Base-by-base conservation (phyloP, 2,888 invertebrate species). In the Chironomus riparius region DNA sequence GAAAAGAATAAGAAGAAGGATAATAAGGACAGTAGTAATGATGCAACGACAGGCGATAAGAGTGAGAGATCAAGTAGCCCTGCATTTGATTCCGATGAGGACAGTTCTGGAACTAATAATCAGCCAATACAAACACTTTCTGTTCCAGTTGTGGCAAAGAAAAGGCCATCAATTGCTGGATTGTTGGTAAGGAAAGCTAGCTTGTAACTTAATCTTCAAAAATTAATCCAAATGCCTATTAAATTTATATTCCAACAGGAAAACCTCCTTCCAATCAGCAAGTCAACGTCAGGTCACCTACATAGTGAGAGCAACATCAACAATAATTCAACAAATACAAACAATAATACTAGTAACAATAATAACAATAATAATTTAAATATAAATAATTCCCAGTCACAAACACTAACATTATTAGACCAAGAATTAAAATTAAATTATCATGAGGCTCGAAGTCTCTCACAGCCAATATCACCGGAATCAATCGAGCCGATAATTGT, bases 81-180 rank as follows among this genome's bases (percentile, higher is more conserved):
- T 0, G 95, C 95, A 0, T 97, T 97, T 82, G 97, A 97, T 80
- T 97, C 97, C 0, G 97, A 97, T 81, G 96, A 97, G 78, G 97
- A 97, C 80, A 92, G 92, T 78, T 90, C 89, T 0, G 87, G 87
- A 0, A 88, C 87, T 78, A 84, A 86, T 0, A 87, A 86, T 71
- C 76, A 77, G 38, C 81, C 81, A 65, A 77, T 81, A 38, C 81
- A 81, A 61, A 77, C 81, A 78, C 81, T 83, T 69, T 80, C 77
- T 82, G 73, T 79, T 78, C 48, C 82, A 82, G 77, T 82, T 38
- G 68, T 82, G 81, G 76, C 77, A 82, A 68, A 81, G 80, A 48
- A 82, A 82, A 79, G 76, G 82, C 6, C 80, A 82, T 84, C 84
- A 75, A 83, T 84, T 72, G 77, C 77, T 13, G 84, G 84, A 12